Percentiles rank a stretch among this genome's conserved stretches.
phyloP scores from a whole-genome alignment of 92 coral and sea anemone genomes.

The Anthopleura xanthogrammica region DNA sequence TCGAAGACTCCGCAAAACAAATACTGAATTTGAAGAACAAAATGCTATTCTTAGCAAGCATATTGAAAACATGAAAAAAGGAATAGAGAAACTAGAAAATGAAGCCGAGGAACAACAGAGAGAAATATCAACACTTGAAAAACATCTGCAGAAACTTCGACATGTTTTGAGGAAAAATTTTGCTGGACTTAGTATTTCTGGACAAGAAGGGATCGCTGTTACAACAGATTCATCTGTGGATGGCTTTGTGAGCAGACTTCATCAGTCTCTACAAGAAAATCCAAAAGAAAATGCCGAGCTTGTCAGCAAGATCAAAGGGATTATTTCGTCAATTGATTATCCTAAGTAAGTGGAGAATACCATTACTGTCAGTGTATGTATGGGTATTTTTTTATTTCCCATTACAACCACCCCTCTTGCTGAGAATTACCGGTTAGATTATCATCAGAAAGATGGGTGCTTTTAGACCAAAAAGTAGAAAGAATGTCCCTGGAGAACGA shows the following conservation, averaged over 20 bases:
- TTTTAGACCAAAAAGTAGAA: no score
- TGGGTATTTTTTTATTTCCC: no score
- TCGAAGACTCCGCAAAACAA: constrained; percentile 90
- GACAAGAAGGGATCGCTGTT: constrained; percentile 50
- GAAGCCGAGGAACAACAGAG: constrained; percentile 85
- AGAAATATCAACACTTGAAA: constrained; percentile 72
- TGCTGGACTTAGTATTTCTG: constrained; percentile 70
- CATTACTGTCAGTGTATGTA: no score
- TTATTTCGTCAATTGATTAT: constrained; percentile 71
- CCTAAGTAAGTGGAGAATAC: constrained; percentile 71
- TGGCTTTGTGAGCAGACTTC: constrained; percentile 78
- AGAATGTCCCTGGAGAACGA: no score
- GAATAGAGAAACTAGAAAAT: constrained; percentile 93
- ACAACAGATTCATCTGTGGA: constrained; percentile 74
- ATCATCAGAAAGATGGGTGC: no score
- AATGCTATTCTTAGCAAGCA: constrained; percentile 98
- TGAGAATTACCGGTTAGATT: no score
- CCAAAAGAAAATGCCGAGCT: constrained; percentile 78
- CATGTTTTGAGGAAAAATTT: constrained; percentile 77
- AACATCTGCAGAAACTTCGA: constrained; percentile 78
- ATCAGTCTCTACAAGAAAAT: constrained; percentile 76
- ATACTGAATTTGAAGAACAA: constrained; percentile 98
- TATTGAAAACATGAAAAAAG: constrained; percentile 98
- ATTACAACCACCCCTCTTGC: no score
- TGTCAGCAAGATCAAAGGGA: constrained; percentile 68